Base-by-base conservation (phyloP, 2,113 vertebrate genomes). In the Tauraco erythrolophus region DNA sequence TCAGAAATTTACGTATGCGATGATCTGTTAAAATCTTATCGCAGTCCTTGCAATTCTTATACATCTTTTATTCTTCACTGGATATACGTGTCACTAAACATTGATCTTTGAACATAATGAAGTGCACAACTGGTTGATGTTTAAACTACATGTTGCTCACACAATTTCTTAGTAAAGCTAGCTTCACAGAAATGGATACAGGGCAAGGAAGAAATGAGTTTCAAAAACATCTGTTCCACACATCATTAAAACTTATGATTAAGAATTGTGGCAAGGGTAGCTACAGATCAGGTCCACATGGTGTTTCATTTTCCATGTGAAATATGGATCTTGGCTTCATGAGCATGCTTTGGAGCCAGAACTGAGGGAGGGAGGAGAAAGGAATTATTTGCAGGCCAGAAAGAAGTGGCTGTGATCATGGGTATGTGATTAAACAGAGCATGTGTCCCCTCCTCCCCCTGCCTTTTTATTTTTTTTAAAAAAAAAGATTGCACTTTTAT, bases 61-160 rank as follows among this genome's bases (percentile, higher is more conserved):
- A 53, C 14, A 45, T 72, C 45, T 93, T 89, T 96, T 91, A 60
- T 86, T 68, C 37, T 68, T 84, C 94, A 80, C 69, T 92, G 74
- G 62, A 92, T 88, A 82, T 43, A 41, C 50, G 9, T 69, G 33
- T 64, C 37, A 80, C 27, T 80, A 87, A 51, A 84, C 19, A 64
- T 19, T 1, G 0, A 17, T 25, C 33, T 85, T 61, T 72, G 27
- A 76, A 74, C 24, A 31, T 54, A 88, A 90, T 25, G 33, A 92
- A 95, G 91, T 39, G 65, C 75, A 56, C 50, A 89, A 85, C 41
- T 56, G 91, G 15, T 39, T 72, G 10, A 56, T 35, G 14, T 13
- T 89, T 80, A 78, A 89, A 84, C 33, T 56, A 35, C 11, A 4
- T n/a, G 37, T 41, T 41, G 41, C 12, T 12, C 61, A 79, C 45